These are phyloP conservation scores for Diceros bicornis DNA, from an alignment of 2,797 vertebrate genomes.

Conservation along the genomic window DNA sequence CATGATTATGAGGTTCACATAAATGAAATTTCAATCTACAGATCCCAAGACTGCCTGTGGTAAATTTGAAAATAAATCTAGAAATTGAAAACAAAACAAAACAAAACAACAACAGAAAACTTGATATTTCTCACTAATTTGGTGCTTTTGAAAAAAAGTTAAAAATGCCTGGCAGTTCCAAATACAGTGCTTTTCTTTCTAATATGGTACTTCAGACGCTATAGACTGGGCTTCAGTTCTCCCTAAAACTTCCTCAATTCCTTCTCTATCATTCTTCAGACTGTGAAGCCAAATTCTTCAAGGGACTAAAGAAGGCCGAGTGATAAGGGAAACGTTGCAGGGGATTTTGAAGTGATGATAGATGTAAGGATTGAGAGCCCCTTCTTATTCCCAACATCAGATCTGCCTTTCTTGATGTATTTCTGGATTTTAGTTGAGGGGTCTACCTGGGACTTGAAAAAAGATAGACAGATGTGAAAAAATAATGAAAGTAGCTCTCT, in stretches of 20 bases:
- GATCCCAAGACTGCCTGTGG: neutral
- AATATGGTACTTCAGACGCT: neutral
- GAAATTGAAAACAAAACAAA: neutral
- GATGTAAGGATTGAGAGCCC: constrained; percentile 69
- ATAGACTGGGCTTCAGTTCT: constrained; percentile 34
- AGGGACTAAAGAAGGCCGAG: constrained; percentile 70
- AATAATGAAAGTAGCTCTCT: constrained; percentile 69
- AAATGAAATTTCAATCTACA: neutral
- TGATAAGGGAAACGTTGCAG: constrained; percentile 37
- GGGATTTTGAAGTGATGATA: constrained; percentile 75
- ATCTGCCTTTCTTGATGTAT: constrained; percentile 79
- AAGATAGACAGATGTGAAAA: constrained; percentile 58
- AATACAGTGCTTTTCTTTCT: constrained; percentile 51
- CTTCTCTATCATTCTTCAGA: constrained; percentile 62
- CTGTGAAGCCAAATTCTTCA: constrained; percentile 69
- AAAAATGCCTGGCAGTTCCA: neutral
- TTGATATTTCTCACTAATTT: neutral
- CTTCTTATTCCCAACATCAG: constrained; percentile 72
- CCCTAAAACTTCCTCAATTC: constrained; percentile 34
- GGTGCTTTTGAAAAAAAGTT: constrained; percentile 21
- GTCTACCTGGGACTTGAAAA: constrained; percentile 68
- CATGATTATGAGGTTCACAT: neutral
- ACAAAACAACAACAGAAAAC: neutral
- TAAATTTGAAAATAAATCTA: constrained; percentile 44
- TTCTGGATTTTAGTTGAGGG: constrained; percentile 77